Percentiles rank a stretch among this genome's conserved stretches.
These are phyloP conservation scores for Poeciliopsis prolifica DNA, from an alignment of 2,113 vertebrate species.

Conservation along the genomic window DNA sequence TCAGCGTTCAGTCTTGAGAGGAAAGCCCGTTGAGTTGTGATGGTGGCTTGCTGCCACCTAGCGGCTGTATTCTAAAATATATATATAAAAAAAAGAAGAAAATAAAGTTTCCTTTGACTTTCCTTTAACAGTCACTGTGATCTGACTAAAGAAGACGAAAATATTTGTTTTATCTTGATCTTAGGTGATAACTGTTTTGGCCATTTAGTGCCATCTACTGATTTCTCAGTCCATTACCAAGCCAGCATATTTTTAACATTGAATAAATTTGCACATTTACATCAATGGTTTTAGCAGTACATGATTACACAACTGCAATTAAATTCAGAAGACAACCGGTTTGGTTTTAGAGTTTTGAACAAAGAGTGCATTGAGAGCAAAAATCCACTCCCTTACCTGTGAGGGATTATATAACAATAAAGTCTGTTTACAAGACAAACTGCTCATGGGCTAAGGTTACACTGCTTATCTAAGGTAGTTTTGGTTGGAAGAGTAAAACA, in stretches of 20 bases:
- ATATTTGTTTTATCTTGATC: neutral
- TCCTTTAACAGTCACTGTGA: neutral
- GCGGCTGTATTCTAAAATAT: constrained; percentile 14
- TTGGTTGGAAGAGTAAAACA: constrained; percentile 3
- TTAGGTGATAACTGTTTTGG: neutral
- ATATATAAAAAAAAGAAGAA: too few relatives aligned
- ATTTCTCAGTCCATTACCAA: neutral
- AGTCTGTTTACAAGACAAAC: constrained; percentile 42
- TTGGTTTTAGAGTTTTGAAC: constrained; percentile 6
- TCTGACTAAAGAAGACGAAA: neutral
- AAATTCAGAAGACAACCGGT: constrained; percentile 19
- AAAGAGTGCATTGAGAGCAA: constrained; percentile 44
- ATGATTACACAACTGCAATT: constrained; percentile 18
- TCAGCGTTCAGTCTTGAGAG: neutral
- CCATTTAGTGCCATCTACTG: constrained; percentile 68
- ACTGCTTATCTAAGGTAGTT: constrained; percentile 20
- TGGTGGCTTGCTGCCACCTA: constrained; percentile 73
- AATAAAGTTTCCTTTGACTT: neutral
- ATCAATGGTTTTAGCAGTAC: neutral
- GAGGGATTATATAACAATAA: constrained; percentile 39
- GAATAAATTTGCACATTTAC: neutral
- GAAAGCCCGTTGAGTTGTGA: constrained; percentile 15
- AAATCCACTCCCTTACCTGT: constrained; percentile 21
- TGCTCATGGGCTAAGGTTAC: constrained; percentile 20
- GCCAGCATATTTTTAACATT: neutral